These are phyloP conservation scores for Ictidomys tridecemlineatus DNA, from an alignment of 2,113 vertebrate species.

Conservation along the genomic window DNA sequence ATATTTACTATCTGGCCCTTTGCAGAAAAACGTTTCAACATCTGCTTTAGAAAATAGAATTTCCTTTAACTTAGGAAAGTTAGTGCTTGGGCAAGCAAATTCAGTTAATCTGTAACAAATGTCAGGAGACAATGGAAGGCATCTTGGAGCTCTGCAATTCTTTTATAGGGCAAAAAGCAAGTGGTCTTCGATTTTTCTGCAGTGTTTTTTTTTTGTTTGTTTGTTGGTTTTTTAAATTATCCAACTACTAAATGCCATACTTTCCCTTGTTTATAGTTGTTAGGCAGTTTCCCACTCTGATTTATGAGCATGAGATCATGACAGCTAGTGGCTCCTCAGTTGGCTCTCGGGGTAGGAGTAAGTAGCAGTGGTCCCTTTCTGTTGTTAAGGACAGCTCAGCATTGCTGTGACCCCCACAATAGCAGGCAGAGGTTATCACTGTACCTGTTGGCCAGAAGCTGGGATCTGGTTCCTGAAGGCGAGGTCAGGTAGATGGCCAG, in stretches of 20 bases:
- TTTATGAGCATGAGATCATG: not conserved
- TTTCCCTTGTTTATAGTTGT: not conserved
- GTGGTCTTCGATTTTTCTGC: not conserved
- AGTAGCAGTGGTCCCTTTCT: not conserved
- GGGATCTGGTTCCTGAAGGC: slow-evolving; percentile 98
- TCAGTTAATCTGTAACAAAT: not conserved
- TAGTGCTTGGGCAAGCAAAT: not conserved
- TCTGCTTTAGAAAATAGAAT: not conserved
- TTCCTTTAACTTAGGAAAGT: slow-evolving; percentile 54
- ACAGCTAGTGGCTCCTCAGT: not conserved
- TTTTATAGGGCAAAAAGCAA: not conserved
- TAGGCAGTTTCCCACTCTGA: not conserved
- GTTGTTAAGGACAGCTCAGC: not conserved
- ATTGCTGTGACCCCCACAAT: not conserved
- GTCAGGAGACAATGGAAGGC: not conserved
- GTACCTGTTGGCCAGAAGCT: slow-evolving; percentile 98
- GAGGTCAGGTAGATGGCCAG: slow-evolving; percentile 99
- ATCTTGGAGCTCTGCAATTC: not conserved
- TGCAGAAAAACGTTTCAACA: not conserved
- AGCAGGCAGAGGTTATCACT: not conserved
- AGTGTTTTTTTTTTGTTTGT: not conserved
- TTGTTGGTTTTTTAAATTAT: not conserved
- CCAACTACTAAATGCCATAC: not conserved
- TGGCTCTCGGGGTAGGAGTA: not conserved
- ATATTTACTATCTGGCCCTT: not conserved